A percentile compares a stretch with the other conserved stretches of the same genome.
phyloP scores from a whole-genome alignment of 2,888 invertebrate species.

The Tipula confusa region DNA sequence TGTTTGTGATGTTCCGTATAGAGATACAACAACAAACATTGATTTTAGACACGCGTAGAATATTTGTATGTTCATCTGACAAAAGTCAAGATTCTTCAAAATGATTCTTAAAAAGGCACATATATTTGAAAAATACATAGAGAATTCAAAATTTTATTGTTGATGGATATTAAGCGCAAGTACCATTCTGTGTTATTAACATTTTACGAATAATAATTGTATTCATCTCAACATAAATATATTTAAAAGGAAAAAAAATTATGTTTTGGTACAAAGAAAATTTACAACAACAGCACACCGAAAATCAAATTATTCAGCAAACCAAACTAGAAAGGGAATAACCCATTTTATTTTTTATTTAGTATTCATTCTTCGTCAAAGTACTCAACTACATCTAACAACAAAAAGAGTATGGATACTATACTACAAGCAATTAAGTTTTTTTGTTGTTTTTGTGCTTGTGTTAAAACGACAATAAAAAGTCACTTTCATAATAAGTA shows the following conservation, averaged over 20 bases:
- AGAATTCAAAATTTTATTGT: not conserved
- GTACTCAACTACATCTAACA: not conserved
- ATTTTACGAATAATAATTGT: constrained; percentile 8
- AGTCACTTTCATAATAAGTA: constrained; percentile 25
- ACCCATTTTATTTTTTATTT: not conserved
- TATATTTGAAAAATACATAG: not conserved
- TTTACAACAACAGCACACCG: not conserved
- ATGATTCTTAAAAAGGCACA: not conserved
- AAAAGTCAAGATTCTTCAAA: not conserved
- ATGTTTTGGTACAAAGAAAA: not conserved
- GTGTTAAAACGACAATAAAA: not conserved
- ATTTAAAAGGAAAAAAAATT: not conserved
- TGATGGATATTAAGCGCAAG: not conserved
- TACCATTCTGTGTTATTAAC: not conserved
- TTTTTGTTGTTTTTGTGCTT: not conserved
- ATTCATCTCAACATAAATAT: not conserved
- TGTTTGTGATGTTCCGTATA: not conserved
- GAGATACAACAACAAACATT: not conserved
- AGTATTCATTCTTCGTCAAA: not conserved
- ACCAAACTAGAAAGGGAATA: not conserved
- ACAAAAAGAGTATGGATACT: not conserved
- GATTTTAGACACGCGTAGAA: not conserved
- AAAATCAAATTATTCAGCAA: not conserved
- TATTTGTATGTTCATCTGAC: not conserved
- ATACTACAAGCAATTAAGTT: not conserved